Base-by-base conservation (phyloP, 2,888 invertebrate genomes). In the Augiades crinisus region DNA sequence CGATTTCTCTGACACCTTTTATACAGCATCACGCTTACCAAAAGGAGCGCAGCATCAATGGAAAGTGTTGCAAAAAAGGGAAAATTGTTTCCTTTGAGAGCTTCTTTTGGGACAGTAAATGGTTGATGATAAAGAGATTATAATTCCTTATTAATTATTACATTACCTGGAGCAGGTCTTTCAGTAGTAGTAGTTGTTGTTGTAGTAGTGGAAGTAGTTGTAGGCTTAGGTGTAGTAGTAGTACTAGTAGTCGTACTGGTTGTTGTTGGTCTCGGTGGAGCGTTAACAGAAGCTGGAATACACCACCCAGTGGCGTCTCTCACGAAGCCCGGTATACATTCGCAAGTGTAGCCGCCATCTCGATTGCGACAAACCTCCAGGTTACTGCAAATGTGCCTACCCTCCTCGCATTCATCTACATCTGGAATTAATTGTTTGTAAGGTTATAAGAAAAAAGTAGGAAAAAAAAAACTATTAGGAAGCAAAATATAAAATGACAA, bases 331-430 rank as follows among this genome's bases (percentile, higher is more conserved):
- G 91, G 76, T 0, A 96, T 94, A 70, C 97, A 97, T 19, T 92
- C 92, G 72, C 97, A 97, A 12, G 86, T 81, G 74, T 95, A 97
- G 4, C 96, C 95, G 0, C 98, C 98, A 0, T 93, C 94, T 0
- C 93, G 91, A 72, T 98, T 98, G 37, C 93, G 91, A 71, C 97
- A 98, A 6, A 91, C 86, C 63, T 92, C 91, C 3, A 75, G 64
- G 2, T 59, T 59, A 5, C 77, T 83, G 65, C 93, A 93, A 8
- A 81, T 67, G 60, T 92, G 82, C 10, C 78, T 68, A 0, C 91
- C 91, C 12, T 87, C 86, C 12, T 80, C 73, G 65, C 96, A 96
- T 72, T 96, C 96, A 69, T 96, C 91, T 45, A 95, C 86, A 78
- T 96, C 96, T 96, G 79, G 64, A 56, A 54, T 5, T 34, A 6